These are phyloP conservation scores for Hemistola chrysoprasaria DNA, from an alignment of 2,888 invertebrate genomes.

Conservation along the genomic window DNA sequence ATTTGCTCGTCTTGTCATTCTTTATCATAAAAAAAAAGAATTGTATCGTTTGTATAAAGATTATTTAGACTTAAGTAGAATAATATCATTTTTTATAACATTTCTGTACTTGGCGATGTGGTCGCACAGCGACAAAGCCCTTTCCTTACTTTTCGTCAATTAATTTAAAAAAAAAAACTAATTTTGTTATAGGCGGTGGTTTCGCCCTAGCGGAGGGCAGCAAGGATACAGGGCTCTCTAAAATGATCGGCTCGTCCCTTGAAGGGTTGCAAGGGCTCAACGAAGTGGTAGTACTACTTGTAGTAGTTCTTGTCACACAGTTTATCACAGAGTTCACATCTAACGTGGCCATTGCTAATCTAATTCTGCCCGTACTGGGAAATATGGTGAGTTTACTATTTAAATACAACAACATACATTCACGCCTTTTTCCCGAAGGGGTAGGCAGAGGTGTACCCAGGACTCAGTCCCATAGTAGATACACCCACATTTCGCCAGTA, in stretches of 20 bases:
- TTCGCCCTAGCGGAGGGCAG: conserved; percentile 95
- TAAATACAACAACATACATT: too few relatives aligned
- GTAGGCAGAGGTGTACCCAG: too few relatives aligned
- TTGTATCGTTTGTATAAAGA: too few relatives aligned
- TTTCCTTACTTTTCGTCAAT: not conserved
- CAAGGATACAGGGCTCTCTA: conserved; percentile 89
- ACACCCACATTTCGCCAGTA: too few relatives aligned
- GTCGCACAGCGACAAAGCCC: too few relatives aligned
- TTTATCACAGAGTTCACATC: conserved; percentile 94
- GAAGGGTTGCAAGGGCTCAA: conserved; percentile 84
- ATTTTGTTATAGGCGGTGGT: conserved; percentile 85
- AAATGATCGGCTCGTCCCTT: conserved; percentile 87
- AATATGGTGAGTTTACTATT: conserved; percentile 83
- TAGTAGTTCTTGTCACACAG: conserved; percentile 90
- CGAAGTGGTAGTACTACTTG: conserved; percentile 85
- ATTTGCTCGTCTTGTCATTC: too few relatives aligned
- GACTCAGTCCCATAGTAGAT: too few relatives aligned
- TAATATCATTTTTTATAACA: not conserved
- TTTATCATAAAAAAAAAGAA: too few relatives aligned
- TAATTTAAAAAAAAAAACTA: too few relatives aligned
- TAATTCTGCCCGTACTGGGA: conserved; percentile 91
- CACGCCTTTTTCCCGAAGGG: too few relatives aligned
- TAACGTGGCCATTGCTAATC: conserved; percentile 95
- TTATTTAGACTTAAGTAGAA: too few relatives aligned
- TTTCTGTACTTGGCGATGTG: too few relatives aligned